Percentiles rank a stretch among this genome's conserved stretches.
phyloP scores from a whole-genome alignment of 2,797 vertebrate genomes.

The Argya squamiceps region DNA sequence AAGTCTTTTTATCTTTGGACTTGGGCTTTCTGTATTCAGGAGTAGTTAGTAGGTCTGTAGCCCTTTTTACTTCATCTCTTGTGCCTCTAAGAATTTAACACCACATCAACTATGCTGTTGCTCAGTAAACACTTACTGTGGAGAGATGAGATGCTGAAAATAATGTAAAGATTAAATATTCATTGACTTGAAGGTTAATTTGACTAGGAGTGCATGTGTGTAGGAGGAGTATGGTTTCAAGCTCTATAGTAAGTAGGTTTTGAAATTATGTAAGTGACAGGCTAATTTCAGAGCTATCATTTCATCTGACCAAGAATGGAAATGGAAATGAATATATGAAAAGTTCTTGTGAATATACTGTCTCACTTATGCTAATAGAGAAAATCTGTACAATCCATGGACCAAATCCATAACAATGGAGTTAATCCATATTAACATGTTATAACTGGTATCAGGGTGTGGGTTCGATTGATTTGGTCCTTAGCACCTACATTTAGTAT shows the following conservation, averaged over 20 bases:
- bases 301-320: neutral
- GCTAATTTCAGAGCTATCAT: constrained; percentile 38
- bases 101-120: neutral
- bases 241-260: constrained; percentile 9
- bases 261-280: constrained; percentile 42
- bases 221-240: constrained; percentile 28
- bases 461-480: neutral
- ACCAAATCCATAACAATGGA: neutral
- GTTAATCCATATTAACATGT: neutral
- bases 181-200: constrained; percentile 55
- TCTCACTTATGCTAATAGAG: neutral
- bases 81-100: neutral
- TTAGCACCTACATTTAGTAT: neutral
- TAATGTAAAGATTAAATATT: constrained; percentile 45
- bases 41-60: neutral
- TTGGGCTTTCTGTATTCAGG: neutral
- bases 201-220: neutral
- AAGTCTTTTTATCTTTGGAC: neutral
- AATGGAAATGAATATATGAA: neutral
- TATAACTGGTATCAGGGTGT: neutral
- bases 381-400: neutral
- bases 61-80: neutral
- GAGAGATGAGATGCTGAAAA: constrained; percentile 26
- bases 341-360: neutral
- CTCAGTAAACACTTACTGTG: neutral